Conservation (phyloP, 1,140 invertebrate species). For the Temnothorax nylanderi region DNA sequence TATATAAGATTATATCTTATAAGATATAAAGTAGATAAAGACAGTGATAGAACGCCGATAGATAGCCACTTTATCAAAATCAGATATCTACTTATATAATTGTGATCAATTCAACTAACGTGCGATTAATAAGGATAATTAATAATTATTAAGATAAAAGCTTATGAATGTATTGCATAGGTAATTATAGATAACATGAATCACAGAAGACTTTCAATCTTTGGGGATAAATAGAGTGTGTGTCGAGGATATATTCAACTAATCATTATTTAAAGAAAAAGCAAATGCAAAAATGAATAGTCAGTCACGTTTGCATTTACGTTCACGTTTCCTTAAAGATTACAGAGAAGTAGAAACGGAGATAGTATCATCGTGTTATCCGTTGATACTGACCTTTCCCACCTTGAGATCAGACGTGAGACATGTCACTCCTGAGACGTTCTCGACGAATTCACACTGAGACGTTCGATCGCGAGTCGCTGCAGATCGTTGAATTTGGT, state of each 20-base stretch:
- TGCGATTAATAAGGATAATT: not conserved
- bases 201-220: not conserved
- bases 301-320: not conserved
- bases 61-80: not conserved
- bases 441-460: not conserved
- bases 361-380: conserved; percentile 1
- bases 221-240: not conserved
- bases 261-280: not conserved
- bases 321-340: not conserved
- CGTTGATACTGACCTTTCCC: conserved; percentile 64
- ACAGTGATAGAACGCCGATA: not conserved
- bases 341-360: not conserved
- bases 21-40: not conserved
- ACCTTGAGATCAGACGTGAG: not conserved
- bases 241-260: not conserved
- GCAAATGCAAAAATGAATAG: not conserved
- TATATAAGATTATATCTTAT: not conserved
- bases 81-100: not conserved
- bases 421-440: not conserved
- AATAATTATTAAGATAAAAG: not conserved
- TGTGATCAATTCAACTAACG: not conserved
- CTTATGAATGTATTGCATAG: not conserved
- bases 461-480: not conserved
- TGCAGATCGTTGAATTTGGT: conserved; percentile 86
- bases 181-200: not conserved